A percentile compares a stretch with the other conserved stretches of the same genome.
These are phyloP conservation scores for Gnathonemus longibarbis DNA, from an alignment of 2,113 vertebrate genomes.

Conservation along the genomic window DNA sequence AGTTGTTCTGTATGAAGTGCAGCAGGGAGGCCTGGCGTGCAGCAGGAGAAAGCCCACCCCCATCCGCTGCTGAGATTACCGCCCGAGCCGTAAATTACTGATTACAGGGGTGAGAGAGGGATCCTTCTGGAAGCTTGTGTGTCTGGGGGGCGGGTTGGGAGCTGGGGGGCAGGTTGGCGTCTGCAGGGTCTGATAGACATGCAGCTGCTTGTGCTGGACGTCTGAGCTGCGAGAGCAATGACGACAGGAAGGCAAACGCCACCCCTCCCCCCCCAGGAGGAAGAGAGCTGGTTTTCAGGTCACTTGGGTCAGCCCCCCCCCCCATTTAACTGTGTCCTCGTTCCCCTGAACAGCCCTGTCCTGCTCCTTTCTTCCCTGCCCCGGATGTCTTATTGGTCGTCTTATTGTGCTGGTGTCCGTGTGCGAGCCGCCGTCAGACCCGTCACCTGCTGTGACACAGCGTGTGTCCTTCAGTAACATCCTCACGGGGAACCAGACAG, in stretches of 20 bases:
- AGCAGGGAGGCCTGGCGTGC: neutral
- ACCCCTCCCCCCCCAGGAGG: neutral
- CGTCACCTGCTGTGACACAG: neutral
- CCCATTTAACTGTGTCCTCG: neutral
- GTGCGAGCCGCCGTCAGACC: neutral
- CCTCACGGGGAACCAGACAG: neutral
- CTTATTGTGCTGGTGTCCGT: neutral
- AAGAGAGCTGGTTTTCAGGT: neutral
- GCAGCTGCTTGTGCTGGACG: neutral
- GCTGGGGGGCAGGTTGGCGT: neutral
- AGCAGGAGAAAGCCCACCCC: neutral
- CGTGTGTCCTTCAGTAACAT: neutral
- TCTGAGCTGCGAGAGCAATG: neutral
- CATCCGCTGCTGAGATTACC: neutral
- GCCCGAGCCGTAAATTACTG: constrained; percentile 1
- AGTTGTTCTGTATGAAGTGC: neutral
- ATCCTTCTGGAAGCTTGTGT: constrained; percentile 8
- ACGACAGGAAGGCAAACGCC: neutral
- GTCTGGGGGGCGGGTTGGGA: neutral
- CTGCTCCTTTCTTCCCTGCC: neutral
- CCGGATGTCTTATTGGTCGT: neutral
- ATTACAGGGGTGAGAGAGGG: constrained; percentile 3
- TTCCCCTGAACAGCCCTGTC: neutral
- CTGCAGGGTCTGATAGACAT: neutral
- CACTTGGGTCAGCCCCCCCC: neutral